phyloP scores from a whole-genome alignment of 1,140 invertebrate genomes.

The Drosophila ficusphila region DNA sequence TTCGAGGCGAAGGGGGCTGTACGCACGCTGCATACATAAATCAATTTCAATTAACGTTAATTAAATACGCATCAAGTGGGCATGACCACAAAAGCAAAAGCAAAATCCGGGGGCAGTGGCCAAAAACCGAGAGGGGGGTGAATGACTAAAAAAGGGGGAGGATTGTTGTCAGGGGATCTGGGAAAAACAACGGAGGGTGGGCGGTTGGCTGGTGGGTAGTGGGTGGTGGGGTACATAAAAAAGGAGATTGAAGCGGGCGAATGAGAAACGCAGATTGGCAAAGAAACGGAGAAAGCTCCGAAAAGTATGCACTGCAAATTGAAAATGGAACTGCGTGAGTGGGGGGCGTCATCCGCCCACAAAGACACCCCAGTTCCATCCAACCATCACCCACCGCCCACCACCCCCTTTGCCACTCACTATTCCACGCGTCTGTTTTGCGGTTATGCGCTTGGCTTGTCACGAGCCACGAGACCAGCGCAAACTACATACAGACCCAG shows the following conservation, averaged over 20 bases:
- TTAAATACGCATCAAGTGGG: conserved; percentile 82
- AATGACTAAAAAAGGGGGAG: neutral
- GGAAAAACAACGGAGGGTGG: neutral
- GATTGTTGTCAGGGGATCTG: neutral
- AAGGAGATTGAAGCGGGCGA: conserved; percentile 13
- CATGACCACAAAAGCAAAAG: conserved; percentile 72
- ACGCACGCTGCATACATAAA: conserved; percentile 78
- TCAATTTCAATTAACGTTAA: conserved; percentile 83
- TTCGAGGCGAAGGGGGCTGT: conserved; percentile 7
- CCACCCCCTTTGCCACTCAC: neutral
- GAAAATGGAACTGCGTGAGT: conserved; percentile 17
- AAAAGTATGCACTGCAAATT: conserved; percentile 19
- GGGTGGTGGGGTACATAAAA: conserved; percentile 11
- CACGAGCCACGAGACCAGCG: conserved; percentile 58
- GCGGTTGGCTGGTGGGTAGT: neutral
- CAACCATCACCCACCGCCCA: neutral
- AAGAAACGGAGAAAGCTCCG: conserved; percentile 26
- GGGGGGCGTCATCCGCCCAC: neutral
- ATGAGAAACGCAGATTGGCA: conserved; percentile 42
- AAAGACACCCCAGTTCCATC: neutral
- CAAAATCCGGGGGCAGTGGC: conserved; percentile 28
- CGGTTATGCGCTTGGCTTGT: conserved; percentile 75
- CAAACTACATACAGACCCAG: conserved; percentile 47
- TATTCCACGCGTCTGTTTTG: conserved; percentile 53
- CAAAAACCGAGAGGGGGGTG: neutral